Evolutionary conservation across 1,140 invertebrate genomes (phyloP).

Genomic region (Diuraphis noxia): DNA sequence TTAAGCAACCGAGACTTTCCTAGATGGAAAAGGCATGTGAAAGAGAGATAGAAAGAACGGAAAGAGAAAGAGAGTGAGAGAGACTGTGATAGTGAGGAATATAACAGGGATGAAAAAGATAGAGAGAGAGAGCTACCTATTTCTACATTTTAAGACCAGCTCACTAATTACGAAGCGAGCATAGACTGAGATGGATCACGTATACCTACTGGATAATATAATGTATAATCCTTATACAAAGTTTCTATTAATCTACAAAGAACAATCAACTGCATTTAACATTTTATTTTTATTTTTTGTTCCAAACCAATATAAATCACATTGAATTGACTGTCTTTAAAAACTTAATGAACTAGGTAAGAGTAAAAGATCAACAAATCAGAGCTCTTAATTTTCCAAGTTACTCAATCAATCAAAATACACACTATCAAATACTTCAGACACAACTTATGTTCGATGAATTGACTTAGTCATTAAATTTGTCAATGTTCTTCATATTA

Average conservation of each 20-base stretch:
- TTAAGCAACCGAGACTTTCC: background rate
- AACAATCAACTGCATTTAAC: background rate
- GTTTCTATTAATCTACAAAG: background rate
- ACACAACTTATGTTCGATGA: background rate
- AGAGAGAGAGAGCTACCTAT: background rate
- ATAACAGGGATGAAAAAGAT: too few relatives aligned
- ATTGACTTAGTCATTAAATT: background rate
- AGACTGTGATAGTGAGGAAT: too few relatives aligned
- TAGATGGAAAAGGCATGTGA: background rate
- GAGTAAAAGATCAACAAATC: background rate
- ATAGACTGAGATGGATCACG: background rate
- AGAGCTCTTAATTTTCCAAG: background rate
- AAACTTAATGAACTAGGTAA: constrained; percentile 1
- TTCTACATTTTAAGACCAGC: background rate
- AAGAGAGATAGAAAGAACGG: background rate
- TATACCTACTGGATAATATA: background rate
- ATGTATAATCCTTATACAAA: background rate
- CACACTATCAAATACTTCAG: background rate
- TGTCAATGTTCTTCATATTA: background rate
- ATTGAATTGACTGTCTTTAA: background rate
- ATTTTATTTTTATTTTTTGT: background rate
- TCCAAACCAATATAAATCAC: background rate
- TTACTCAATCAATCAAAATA: background rate
- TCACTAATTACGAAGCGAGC: background rate
- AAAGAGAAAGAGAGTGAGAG: background rate